These are phyloP conservation scores for Macrosoma leucophasiata DNA, from an alignment of 2,888 invertebrate genomes.

Conservation along the genomic window DNA sequence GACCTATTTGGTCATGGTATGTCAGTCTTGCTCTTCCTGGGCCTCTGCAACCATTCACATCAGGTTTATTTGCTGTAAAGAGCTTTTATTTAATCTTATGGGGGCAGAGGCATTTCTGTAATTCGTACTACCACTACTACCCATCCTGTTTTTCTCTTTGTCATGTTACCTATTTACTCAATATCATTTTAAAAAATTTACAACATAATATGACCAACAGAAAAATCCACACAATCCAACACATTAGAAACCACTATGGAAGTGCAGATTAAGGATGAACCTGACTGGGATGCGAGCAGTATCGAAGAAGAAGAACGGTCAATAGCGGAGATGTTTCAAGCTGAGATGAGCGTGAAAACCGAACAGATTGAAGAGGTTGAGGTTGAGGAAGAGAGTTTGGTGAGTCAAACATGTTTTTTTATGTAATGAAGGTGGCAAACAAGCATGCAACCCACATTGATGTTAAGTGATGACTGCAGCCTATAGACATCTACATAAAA, in stretches of 20 bases:
- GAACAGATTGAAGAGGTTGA: slow-evolving; percentile 75
- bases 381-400: slow-evolving; percentile 71
- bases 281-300: slow-evolving; percentile 81
- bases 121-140: too few species aligned
- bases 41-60: too few species aligned
- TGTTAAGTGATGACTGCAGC: too few species aligned
- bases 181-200: not conserved
- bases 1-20: too few species aligned
- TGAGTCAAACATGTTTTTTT: too few species aligned
- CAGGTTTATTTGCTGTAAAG: too few species aligned
- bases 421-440: too few species aligned
- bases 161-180: not conserved
- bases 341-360: slow-evolving; percentile 81
- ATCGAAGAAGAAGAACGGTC: slow-evolving; percentile 78
- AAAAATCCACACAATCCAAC: slow-evolving; percentile 38
- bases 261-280: slow-evolving; percentile 61
- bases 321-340: slow-evolving; percentile 79
- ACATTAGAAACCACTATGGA: slow-evolving; percentile 38
- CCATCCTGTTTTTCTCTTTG: slow-evolving; percentile 2
- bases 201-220: slow-evolving; percentile 27
- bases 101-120: too few species aligned
- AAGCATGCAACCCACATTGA: too few species aligned
- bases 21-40: too few species aligned
- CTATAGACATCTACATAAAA: too few species aligned
- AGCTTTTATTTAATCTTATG: too few species aligned